Evolutionary conservation across 2,797 vertebrate species (phyloP).

Genomic region (Crocodylus rhombifer): DNA sequence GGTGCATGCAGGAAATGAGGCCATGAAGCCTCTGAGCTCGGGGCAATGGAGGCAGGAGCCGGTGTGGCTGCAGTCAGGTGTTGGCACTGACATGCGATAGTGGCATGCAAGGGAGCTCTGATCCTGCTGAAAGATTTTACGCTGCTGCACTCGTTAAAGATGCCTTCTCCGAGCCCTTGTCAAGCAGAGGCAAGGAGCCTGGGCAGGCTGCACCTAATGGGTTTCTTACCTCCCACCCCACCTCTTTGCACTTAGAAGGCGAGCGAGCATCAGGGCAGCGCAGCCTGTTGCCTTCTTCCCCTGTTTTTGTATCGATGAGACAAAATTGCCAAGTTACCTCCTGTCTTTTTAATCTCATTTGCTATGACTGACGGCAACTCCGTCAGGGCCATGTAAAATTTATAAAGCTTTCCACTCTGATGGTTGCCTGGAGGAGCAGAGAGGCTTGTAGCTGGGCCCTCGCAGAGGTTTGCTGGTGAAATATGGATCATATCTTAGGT

Average conservation of each 20-base stretch:
- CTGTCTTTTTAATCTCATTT: not conserved
- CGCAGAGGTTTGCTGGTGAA: not conserved
- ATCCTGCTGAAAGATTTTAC: fast-evolving
- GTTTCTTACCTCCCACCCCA: not conserved
- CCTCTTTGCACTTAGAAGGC: not conserved
- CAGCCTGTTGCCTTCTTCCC: not conserved
- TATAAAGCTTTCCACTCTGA: not conserved
- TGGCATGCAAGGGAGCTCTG: not conserved
- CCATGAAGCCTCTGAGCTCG: not conserved
- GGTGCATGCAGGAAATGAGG: not conserved
- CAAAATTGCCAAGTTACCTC: not conserved
- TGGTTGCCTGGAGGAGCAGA: not conserved
- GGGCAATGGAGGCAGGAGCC: not conserved
- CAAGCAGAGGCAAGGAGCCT: not conserved
- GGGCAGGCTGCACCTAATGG: not conserved
- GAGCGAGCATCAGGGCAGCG: not conserved
- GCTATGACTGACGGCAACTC: not conserved
- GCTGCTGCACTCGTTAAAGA: not conserved
- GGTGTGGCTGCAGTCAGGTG: not conserved
- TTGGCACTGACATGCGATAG: fast-evolving
- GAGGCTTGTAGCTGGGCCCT: not conserved
- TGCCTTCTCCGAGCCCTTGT: fast-evolving
- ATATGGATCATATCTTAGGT: not conserved
- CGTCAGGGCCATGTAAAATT: not conserved
- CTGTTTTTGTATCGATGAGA: not conserved